Evolutionary conservation across 1,140 invertebrate genomes (phyloP).

Genomic region (Cecropterus lyciades): DNA sequence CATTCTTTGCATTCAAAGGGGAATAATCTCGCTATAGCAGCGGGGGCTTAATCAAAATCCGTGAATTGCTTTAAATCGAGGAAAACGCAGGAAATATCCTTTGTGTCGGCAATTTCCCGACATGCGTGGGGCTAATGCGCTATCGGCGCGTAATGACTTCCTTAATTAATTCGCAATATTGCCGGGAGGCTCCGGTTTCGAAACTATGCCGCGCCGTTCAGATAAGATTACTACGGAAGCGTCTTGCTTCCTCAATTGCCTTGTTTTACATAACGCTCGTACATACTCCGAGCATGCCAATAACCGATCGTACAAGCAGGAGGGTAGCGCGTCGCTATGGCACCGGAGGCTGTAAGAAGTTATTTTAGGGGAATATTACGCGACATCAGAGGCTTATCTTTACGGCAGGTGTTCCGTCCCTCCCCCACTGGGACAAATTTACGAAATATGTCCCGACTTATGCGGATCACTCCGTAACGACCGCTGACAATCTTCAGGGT

Average conservation of each 20-base stretch:
- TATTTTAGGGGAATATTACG: slow-evolving; percentile 82
- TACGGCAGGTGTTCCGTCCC: slow-evolving; percentile 78
- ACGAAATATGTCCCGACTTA: slow-evolving; percentile 79
- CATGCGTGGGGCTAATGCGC: slow-evolving; percentile 76
- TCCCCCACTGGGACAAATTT: slow-evolving; percentile 71
- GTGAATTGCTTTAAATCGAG: slow-evolving; percentile 82
- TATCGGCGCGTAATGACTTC: slow-evolving; percentile 82
- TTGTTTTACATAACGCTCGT: slow-evolving; percentile 43
- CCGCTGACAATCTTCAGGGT: slow-evolving; percentile 40
- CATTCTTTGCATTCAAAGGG: slow-evolving; percentile 81
- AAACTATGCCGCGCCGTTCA: slow-evolving; percentile 25
- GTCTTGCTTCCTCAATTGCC: slow-evolving; percentile 31
- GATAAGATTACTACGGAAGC: slow-evolving; percentile 23
- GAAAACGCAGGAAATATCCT: slow-evolving; percentile 82
- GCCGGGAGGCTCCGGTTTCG: slow-evolving; percentile 34
- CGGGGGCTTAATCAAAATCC: slow-evolving; percentile 81
- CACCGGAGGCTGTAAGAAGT: slow-evolving; percentile 82
- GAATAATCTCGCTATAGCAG: slow-evolving; percentile 79
- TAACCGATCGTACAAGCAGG: slow-evolving; percentile 52
- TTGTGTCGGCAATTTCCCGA: slow-evolving; percentile 79
- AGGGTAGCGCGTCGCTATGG: slow-evolving; percentile 68
- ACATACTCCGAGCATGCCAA: slow-evolving; percentile 52
- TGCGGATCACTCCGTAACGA: slow-evolving; percentile 63
- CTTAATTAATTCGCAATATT: slow-evolving; percentile 83
- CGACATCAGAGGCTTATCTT: slow-evolving; percentile 81